phyloP scores from a whole-genome alignment of 1,140 invertebrate genomes.

The Neotoxoptera formosana region DNA sequence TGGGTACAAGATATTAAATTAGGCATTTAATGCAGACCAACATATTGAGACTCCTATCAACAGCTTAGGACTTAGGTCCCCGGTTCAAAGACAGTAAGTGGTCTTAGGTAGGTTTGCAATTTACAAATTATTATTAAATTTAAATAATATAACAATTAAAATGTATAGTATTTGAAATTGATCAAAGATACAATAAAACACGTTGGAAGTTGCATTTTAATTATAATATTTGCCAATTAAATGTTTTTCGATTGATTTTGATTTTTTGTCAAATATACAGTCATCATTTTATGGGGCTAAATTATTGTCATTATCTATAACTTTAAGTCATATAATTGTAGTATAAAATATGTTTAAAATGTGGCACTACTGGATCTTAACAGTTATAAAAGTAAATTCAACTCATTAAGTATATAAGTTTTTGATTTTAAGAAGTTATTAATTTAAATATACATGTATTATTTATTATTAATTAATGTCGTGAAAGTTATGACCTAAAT shows the following conservation, averaged over 20 bases:
- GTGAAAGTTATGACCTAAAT: background rate
- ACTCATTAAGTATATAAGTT: background rate
- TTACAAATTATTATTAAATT: constrained; percentile 33
- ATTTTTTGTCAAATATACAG: background rate
- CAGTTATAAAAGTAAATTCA: no score
- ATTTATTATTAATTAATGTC: background rate
- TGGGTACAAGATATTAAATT: constrained; percentile 46
- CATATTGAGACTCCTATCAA: constrained; percentile 52
- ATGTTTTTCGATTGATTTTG: background rate
- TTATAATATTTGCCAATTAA: background rate
- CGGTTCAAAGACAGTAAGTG: constrained; percentile 52
- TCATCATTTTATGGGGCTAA: background rate
- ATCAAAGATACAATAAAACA: background rate
- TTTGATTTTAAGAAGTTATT: background rate
- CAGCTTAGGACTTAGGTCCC: constrained; percentile 50
- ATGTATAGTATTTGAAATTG: background rate
- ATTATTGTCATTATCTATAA: background rate
- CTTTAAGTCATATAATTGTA: background rate
- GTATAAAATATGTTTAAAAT: background rate
- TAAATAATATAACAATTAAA: background rate
- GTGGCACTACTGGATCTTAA: background rate
- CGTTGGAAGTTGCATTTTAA: background rate
- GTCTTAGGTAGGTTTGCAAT: constrained; percentile 36
- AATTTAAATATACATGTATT: background rate
- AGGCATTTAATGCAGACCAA: constrained; percentile 50